Evolutionary conservation across 2,888 invertebrate genomes (phyloP).

Genomic region (Punctoribates punctum): DNA sequence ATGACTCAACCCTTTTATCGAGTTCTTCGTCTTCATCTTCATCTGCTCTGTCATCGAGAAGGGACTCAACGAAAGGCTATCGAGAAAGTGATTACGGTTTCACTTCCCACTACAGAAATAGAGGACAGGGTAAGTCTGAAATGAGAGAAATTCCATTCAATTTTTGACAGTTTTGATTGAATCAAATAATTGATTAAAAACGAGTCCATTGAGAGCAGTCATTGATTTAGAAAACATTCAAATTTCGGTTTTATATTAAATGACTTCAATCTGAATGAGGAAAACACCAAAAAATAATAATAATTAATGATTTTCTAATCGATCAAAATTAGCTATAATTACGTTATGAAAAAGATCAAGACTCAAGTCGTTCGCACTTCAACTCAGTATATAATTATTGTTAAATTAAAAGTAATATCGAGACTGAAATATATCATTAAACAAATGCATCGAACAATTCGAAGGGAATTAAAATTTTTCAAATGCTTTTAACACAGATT

Average conservation of each 20-base stretch:
- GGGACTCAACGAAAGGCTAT: neutral
- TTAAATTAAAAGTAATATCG: neutral
- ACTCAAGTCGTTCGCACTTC: neutral
- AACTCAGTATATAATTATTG: neutral
- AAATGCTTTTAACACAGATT: too few species aligned
- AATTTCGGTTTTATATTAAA: too few species aligned
- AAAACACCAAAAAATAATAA: too few species aligned
- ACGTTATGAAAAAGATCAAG: neutral
- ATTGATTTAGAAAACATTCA: too few species aligned
- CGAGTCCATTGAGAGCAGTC: too few species aligned
- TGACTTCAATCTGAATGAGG: too few species aligned
- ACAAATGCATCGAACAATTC: too few species aligned
- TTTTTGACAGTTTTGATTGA: neutral
- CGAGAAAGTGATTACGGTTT: slow-evolving; percentile 16
- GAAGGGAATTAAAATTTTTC: too few species aligned
- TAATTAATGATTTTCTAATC: slow-evolving; percentile 20
- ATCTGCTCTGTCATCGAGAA: neutral
- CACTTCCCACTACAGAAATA: neutral
- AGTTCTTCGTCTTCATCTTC: slow-evolving; percentile 28
- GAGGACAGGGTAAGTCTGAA: neutral
- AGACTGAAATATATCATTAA: neutral
- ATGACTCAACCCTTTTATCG: slow-evolving; percentile 3
- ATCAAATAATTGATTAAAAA: too few species aligned
- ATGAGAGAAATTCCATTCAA: neutral
- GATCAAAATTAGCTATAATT: slow-evolving; percentile 22